Evolutionary conservation across 2,888 invertebrate genomes (phyloP).

Genomic region (Napeogenes inachia): DNA sequence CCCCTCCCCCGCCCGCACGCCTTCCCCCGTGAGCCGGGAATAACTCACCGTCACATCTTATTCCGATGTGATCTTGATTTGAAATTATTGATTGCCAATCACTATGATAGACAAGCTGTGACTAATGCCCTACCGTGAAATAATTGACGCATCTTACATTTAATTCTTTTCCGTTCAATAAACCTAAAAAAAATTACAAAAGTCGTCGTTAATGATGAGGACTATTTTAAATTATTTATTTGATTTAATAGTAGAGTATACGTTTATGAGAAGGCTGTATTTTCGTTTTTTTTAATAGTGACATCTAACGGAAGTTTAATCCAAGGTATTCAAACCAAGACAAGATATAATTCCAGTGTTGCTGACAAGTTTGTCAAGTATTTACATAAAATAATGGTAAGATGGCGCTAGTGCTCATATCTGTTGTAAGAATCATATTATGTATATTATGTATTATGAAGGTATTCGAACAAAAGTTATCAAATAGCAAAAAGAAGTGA

Average conservation of each 20-base stretch:
- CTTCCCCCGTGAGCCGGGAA: conserved; percentile 56
- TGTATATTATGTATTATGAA: too few relatives aligned
- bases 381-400: too few relatives aligned
- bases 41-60: conserved; percentile 55
- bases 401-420: too few relatives aligned
- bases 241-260: too few relatives aligned
- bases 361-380: too few relatives aligned
- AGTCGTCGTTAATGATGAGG: background rate
- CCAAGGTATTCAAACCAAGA: background rate
- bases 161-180: background rate
- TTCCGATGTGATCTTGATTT: conserved; percentile 59
- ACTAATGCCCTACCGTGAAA: background rate
- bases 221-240: too few relatives aligned
- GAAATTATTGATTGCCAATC: conserved; percentile 59
- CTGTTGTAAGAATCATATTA: too few relatives aligned
- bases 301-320: background rate
- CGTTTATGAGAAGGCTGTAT: too few relatives aligned
- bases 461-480: too few relatives aligned
- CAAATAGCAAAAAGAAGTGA: too few relatives aligned
- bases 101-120: conserved; percentile 33
- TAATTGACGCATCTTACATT: background rate
- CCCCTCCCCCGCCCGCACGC: conserved; percentile 42
- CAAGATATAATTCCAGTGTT: too few relatives aligned
- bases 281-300: background rate
- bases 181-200: background rate